Base-by-base conservation (phyloP, 2,113 vertebrate genomes). In the Cromileptes altivelis region DNA sequence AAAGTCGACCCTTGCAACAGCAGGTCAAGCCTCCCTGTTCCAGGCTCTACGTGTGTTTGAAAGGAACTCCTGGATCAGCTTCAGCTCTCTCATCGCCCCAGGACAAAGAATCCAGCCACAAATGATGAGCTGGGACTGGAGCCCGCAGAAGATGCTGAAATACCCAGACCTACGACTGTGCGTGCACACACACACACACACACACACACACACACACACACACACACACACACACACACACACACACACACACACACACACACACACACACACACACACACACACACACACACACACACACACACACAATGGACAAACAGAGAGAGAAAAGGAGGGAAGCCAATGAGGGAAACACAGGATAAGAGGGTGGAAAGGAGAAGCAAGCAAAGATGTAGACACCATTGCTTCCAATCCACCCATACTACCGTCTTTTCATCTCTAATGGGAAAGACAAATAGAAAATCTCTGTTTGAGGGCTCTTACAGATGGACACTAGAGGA, bases 401-500 rank as follows among this genome's bases (percentile, higher is more conserved):
- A 52, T 12, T 81, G 84, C 52, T 23, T 79, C 75, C 45, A 69
- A 77, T 81, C 64, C 73, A 70, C 58, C 70, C 72, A 82, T 67
- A 62, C 65, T 89, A 86, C 42, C 55, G 40, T 85, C 55, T 80
- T 82, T 80, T 87, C 75, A 81, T 86, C 74, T 69, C 70, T 78
- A 84, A 90, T 84, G 65, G 81, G 52, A 85, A 80, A 78, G 65
- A 81, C 57, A 84, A 77, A 86, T 68, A 30, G 42, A 82, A 84
- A 83, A 84, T 86, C 71, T 91, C 47, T 60, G 50, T 85, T 84
- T 90, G 27, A 53, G 63, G 23, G 77, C 55, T 82, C 7, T 69
- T 72, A 40, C 88, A 91, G 86, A 88, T 90, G 87, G 85, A 89
- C 71, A 86, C 82, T 55, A 79, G 61, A 75, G 12, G 27, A 68